phyloP scores from a whole-genome alignment of 2,113 vertebrate genomes.

The Indicator indicator region DNA sequence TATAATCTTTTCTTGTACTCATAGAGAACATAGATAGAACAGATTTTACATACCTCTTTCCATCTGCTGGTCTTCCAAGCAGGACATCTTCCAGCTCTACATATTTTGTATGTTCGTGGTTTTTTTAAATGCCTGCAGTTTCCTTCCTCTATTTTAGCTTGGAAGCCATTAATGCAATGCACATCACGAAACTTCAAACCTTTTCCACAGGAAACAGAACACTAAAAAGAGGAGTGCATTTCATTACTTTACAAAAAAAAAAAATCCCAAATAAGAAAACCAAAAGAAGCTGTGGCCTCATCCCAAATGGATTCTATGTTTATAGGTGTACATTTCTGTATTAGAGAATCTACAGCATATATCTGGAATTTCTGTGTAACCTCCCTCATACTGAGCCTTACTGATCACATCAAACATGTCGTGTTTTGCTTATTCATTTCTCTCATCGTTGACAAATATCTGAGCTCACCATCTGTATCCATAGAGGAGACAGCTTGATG shows the following conservation, averaged over 20 bases:
- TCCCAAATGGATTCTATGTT: neutral
- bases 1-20: neutral
- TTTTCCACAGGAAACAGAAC: constrained; percentile 92
- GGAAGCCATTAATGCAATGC: constrained; percentile 80
- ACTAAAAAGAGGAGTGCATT: constrained; percentile 76
- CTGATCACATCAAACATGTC: neutral
- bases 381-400: neutral
- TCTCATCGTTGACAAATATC: neutral
- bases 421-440: neutral
- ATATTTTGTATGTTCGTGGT: constrained; percentile 84
- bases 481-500: neutral
- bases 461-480: neutral
- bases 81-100: constrained; percentile 86
- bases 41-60: constrained; percentile 82
- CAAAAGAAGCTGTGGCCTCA: neutral
- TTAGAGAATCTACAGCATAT: fast-evolving
- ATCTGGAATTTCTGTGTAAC: neutral
- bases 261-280: neutral
- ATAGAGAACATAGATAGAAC: neutral
- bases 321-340: neutral
- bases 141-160: constrained; percentile 78
- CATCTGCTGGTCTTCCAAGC: constrained; percentile 89
- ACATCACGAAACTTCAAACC: constrained; percentile 88
- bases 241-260: neutral
- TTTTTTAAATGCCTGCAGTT: constrained; percentile 82